Evolutionary conservation across 2,797 vertebrate species (phyloP).

Genomic region (Graptemys geographica): DNA sequence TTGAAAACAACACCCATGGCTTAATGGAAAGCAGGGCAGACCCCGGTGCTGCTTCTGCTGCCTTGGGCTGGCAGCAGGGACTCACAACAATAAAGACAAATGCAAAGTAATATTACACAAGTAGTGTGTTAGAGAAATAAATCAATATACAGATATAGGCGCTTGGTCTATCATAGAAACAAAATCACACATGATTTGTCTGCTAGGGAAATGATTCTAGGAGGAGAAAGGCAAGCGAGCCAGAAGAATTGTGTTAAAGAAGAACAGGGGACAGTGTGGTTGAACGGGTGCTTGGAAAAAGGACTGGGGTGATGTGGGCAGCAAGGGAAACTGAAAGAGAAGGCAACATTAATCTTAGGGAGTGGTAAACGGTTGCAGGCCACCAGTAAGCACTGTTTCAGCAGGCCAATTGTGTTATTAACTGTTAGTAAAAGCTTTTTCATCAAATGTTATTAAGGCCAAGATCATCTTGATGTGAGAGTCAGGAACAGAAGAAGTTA

Average conservation of each 20-base stretch:
- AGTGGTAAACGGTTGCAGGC: background rate
- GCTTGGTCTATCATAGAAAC: background rate
- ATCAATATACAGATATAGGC: background rate
- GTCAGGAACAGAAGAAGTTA: background rate
- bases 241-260: background rate
- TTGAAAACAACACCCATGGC: too few species aligned
- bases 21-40: too few species aligned
- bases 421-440: background rate
- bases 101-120: background rate
- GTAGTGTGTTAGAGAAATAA: background rate
- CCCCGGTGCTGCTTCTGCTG: too few species aligned
- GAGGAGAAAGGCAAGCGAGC: background rate
- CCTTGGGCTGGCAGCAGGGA: too few species aligned
- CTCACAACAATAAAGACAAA: too few species aligned
- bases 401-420: background rate
- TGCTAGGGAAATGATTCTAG: background rate
- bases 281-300: background rate
- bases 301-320: background rate
- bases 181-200: too few species aligned
- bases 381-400: background rate
- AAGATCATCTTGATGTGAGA: background rate
- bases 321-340: background rate
- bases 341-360: background rate
- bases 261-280: background rate
- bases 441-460: background rate